Conservation (phyloP, 2,113 vertebrate species). For the Atlantisia rogersi region DNA sequence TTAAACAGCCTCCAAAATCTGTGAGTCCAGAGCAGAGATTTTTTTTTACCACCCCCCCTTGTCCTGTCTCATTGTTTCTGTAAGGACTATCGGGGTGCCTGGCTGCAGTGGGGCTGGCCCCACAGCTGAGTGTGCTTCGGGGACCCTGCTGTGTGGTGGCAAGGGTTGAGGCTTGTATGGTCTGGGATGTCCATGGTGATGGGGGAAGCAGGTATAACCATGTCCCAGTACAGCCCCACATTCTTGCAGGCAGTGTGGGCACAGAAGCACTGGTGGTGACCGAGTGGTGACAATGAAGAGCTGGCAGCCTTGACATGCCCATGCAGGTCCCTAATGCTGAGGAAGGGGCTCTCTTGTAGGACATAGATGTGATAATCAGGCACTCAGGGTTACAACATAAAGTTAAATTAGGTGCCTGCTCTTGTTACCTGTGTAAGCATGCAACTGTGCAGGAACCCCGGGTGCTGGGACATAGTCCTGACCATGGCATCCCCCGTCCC, state of each 20-base stretch:
- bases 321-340: neutral
- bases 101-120: neutral
- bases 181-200: neutral
- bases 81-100: fast-evolving
- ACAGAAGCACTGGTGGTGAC: neutral
- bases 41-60: neutral
- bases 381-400: neutral
- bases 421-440: fast-evolving
- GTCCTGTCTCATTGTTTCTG: neutral
- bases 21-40: neutral
- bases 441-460: neutral
- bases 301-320: neutral
- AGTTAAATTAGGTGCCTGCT: neutral
- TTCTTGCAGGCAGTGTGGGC: neutral
- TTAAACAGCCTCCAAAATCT: neutral
- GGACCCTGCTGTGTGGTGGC: neutral
- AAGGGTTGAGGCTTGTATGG: neutral
- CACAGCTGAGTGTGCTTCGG: neutral
- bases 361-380: neutral
- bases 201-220: fast-evolving
- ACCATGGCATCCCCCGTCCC: neutral
- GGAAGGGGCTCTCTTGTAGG: neutral
- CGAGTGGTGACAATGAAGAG: fast-evolving
- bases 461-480: neutral
- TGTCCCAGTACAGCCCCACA: fast-evolving